These are phyloP conservation scores for Petromus typicus DNA, from an alignment of 2,113 vertebrate genomes.

Conservation along the genomic window DNA sequence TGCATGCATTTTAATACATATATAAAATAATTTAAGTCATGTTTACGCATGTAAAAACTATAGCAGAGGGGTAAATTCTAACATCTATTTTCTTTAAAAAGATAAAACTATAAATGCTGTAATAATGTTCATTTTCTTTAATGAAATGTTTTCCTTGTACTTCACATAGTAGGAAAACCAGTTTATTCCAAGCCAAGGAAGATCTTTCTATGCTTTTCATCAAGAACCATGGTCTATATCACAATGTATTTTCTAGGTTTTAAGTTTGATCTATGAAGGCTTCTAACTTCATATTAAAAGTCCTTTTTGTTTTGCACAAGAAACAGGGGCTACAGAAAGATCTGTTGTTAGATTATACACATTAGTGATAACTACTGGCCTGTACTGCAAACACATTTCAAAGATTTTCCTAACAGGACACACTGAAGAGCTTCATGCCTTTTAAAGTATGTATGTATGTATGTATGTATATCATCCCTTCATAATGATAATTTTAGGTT, in stretches of 20 bases:
- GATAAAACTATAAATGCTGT: neutral
- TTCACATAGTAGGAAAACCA: slow-evolving; percentile 6
- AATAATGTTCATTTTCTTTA: neutral
- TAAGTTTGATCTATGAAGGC: slow-evolving; percentile 11
- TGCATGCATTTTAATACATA: neutral
- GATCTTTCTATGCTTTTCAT: neutral
- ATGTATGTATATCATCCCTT: neutral
- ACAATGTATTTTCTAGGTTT: slow-evolving; percentile 50
- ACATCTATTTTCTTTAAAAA: neutral
- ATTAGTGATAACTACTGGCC: neutral
- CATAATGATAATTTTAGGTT: neutral
- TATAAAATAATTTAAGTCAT: too few relatives aligned
- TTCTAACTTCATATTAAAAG: neutral
- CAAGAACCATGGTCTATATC: neutral
- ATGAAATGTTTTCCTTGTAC: slow-evolving; percentile 22
- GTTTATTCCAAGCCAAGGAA: slow-evolving; percentile 15
- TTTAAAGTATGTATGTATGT: neutral
- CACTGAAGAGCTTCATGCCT: neutral
- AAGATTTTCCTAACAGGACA: neutral
- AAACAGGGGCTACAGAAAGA: neutral
- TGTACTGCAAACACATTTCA: neutral
- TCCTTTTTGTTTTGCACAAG: neutral
- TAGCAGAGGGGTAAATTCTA: neutral
- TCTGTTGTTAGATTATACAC: slow-evolving; percentile 1
- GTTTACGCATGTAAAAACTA: neutral